Base-by-base conservation (phyloP, 2,113 vertebrate species). In the Eulacestoma nigropectus region DNA sequence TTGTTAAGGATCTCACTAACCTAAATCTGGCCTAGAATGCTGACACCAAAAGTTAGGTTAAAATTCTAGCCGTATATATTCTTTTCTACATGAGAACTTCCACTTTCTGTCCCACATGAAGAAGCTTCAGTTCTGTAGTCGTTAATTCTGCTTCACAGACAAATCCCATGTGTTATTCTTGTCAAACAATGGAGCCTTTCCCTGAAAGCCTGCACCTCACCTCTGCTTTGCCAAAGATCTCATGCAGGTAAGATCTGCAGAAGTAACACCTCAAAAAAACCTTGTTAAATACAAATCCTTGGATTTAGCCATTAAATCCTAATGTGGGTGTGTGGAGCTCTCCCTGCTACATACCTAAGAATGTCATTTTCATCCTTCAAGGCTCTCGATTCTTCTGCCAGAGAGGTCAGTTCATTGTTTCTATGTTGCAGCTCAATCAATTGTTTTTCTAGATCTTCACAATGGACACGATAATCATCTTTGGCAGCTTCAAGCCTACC, bases 401-500 rank as follows among this genome's bases (percentile, higher is more conserved):
- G 97, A 89, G 98, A 97, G 17, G 99, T 99, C 44, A 99, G 97
- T 89, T 99, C 99, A 69, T 99, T 99, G 33, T 99, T 99, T 49
- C 99, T 98, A 46, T 99, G 99, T 62, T 99, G 99, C 86, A 99
- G 98, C 89, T 99, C 99, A 79, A 99, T 98, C 75, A 99, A 82
- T 73, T 99, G 99, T 88, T 99, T 99, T 97, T 99, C 99, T 89
- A 99, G 96, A 84, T 99, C 99, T 96, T 99, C 99, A 96, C 99
- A 99, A 96, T 99, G 99, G 97, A 98, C 98, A 70, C 99, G 98
- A 97, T 99, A 99, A 97, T 99, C 99, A 95, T 99, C 99, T 97
- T 99, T 99, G 62, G 99, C 99, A 77, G 99, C 99, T 98, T 99
- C 99, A 93, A 99, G 98, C 95, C 99, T 99, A 75, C 6, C 39